Percentiles rank a stretch among this genome's conserved stretches.
Conservation (phyloP, 2,797 vertebrate species). For the Serranus cabrilla region DNA sequence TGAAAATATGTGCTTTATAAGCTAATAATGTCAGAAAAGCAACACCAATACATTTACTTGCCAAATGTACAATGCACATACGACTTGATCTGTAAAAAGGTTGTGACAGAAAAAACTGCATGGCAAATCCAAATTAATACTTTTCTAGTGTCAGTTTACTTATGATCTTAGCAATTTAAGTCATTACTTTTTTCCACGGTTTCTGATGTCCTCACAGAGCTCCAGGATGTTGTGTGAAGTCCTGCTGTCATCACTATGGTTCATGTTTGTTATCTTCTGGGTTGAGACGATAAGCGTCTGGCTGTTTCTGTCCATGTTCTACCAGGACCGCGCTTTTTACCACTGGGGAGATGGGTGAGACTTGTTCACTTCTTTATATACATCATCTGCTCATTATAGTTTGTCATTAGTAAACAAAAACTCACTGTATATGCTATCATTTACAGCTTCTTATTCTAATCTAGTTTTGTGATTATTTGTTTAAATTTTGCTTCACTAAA, state of each 20-base stretch:
- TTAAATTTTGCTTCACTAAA: not conserved
- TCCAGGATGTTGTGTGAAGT: conserved; percentile 88
- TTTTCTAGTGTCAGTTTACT: not conserved
- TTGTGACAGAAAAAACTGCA: not conserved
- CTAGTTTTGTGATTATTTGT: not conserved
- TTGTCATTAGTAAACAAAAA: not conserved
- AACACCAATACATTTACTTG: not conserved
- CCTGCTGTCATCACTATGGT: conserved; percentile 87
- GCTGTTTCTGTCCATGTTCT: conserved; percentile 88
- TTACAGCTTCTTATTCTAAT: not conserved
- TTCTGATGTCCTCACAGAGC: conserved; percentile 44
- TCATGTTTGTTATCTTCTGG: conserved; percentile 90
- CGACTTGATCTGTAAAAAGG: not conserved
- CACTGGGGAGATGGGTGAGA: conserved; percentile 86
- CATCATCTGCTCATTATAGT: not conserved
- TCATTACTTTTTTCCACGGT: not conserved
- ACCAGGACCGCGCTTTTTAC: conserved; percentile 84
- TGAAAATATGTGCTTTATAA: not conserved
- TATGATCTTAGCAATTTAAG: not conserved
- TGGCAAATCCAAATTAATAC: not conserved
- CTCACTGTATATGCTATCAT: not conserved
- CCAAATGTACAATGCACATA: not conserved
- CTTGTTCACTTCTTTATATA: not conserved
- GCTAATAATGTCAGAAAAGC: not conserved
- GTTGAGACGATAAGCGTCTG: conserved; percentile 89